phyloP scores from a whole-genome alignment of 1,140 invertebrate genomes.

The Dermatophagoides farinae region DNA sequence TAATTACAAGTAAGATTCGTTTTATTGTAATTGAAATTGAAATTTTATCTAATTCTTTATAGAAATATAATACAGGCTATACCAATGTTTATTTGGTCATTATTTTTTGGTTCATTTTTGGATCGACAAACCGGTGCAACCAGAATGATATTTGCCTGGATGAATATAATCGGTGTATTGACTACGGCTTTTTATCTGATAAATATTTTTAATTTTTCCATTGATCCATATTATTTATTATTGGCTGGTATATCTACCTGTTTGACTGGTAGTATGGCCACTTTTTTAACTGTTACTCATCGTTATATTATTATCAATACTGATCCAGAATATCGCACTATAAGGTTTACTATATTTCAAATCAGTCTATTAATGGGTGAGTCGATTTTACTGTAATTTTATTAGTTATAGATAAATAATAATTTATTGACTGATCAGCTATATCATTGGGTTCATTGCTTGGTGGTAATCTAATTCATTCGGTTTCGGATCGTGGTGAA shows the following conservation, averaged over 20 bases:
- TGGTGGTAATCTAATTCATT: background rate
- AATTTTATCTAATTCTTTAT: too few species aligned
- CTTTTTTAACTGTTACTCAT: background rate
- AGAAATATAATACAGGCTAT: background rate
- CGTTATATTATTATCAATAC: background rate
- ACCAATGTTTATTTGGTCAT: background rate
- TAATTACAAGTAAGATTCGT: conserved; percentile 5
- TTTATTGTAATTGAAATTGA: background rate
- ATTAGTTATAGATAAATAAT: background rate
- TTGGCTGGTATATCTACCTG: background rate
- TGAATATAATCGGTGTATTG: background rate
- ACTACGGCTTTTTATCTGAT: background rate
- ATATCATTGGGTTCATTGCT: background rate
- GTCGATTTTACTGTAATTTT: background rate
- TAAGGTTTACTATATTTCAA: background rate
- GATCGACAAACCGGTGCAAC: background rate
- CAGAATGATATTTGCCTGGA: background rate
- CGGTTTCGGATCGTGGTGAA: background rate
- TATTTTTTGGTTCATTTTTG: conserved; percentile 4
- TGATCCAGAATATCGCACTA: background rate
- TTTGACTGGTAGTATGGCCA: background rate
- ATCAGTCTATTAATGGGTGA: background rate
- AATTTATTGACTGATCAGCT: background rate
- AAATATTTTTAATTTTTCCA: background rate
- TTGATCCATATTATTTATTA: background rate